Evolutionary conservation across 2,113 vertebrate species (phyloP), one percentile per base, ranked within the genome.

Genomic region (Drymodes brunneopygia): DNA sequence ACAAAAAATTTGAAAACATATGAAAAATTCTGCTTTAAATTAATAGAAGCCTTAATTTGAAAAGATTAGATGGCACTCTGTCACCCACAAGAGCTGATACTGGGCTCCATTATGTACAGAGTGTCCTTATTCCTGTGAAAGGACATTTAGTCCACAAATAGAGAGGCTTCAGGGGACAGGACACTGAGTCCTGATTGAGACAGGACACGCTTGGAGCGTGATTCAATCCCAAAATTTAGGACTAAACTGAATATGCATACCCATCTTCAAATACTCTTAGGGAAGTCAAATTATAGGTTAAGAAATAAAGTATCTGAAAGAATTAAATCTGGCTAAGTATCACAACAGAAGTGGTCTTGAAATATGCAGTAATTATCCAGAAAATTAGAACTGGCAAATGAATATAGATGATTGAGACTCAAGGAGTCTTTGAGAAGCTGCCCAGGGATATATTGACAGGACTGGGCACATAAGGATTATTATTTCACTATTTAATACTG

Each of bases 321-420:
- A 91, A 92, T 60, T 87, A 92, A 92, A 87, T 44, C 66, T 65
- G 70, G 65, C 21, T 80, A 88, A 86, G 53, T 82, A 88, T 70
- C 42, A 57, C 48, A 91, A 51, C n/a, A 94, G 84, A 92, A 92
- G 81, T 81, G 42, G 84, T 81, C 83, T 89, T 91, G 77, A 97
- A 94, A 62, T 89, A 75, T 15, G 36, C 35, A 94, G 87, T 42
- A 94, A 95, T 91, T 91, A 90, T 35, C 33, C 47, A 82, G 78
- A 82, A 96, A 95, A 94, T 92, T 58, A 94, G 57, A 92, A 38
- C 62, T 73, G 78, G 78, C 66, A 87, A 95, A 95, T 82, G 75
- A 88, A 92, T 74, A 50, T 45, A 57, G 81, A 85, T 3, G 18
- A 91, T 75, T 65, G 60, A 92, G 91, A 93, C 56, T 81, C 77